Evolutionary conservation across 2,797 vertebrate genomes (phyloP).

Genomic region (Tamandua tetradactyla): DNA sequence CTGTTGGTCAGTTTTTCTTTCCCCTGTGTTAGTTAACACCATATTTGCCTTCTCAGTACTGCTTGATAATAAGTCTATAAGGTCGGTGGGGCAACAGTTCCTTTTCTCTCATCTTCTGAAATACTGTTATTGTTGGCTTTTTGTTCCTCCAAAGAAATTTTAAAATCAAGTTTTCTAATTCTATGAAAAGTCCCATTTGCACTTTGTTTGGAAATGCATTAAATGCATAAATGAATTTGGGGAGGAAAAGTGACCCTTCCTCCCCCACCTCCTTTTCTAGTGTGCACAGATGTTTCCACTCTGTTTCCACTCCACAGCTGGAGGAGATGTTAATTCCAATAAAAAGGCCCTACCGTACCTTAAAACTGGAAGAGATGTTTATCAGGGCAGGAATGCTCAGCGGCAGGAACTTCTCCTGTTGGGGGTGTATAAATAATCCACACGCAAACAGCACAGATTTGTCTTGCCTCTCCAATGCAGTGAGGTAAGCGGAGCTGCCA

Average conservation of each 20-base stretch:
- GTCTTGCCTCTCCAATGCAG: too few relatives aligned
- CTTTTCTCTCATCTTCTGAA: background rate
- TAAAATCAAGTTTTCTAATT: constrained; percentile 18
- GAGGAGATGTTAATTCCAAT: too few relatives aligned
- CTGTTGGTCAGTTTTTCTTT: background rate
- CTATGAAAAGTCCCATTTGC: background rate
- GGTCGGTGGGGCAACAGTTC: background rate
- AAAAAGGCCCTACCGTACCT: too few relatives aligned
- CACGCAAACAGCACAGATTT: too few relatives aligned
- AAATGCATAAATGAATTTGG: background rate
- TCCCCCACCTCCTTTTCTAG: too few relatives aligned
- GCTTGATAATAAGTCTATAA: background rate
- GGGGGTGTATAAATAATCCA: too few relatives aligned
- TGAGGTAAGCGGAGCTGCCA: too few relatives aligned
- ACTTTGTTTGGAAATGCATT: background rate
- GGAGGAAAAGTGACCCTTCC: background rate
- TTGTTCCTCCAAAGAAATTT: background rate
- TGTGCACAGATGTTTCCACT: too few relatives aligned
- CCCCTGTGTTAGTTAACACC: background rate
- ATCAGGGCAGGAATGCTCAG: too few relatives aligned
- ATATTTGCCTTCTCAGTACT: background rate
- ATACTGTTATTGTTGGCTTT: background rate
- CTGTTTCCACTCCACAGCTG: too few relatives aligned
- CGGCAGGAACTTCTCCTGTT: too few relatives aligned
- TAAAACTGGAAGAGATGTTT: too few relatives aligned